These are phyloP conservation scores for Esox niger DNA, from an alignment of 2,113 vertebrate species.

Conservation along the genomic window DNA sequence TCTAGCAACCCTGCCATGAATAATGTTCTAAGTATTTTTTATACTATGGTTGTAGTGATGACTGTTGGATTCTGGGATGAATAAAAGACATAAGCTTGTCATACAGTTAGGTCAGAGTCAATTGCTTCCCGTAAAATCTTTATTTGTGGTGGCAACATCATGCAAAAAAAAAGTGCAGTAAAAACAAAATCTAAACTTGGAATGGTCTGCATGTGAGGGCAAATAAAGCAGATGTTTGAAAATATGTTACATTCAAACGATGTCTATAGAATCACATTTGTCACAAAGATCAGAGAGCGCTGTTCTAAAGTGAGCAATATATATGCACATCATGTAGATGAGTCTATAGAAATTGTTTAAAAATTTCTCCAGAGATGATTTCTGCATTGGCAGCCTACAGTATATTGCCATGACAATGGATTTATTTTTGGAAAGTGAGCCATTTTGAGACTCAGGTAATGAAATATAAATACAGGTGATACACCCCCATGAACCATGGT, in stretches of 20 bases:
- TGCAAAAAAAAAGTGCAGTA: slow-evolving; percentile 51
- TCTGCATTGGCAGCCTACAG: slow-evolving; percentile 25
- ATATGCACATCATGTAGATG: slow-evolving; percentile 50
- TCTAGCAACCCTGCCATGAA: too few species aligned
- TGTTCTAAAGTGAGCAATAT: slow-evolving; percentile 12
- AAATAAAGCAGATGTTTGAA: slow-evolving; percentile 15
- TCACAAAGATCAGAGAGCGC: slow-evolving; percentile 11
- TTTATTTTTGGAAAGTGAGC: slow-evolving; percentile 27
- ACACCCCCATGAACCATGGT: slow-evolving; percentile 3
- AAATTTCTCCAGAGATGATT: slow-evolving; percentile 22
- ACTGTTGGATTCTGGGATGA: too few species aligned
- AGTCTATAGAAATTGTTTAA: slow-evolving; percentile 40
- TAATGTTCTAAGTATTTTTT: too few species aligned
- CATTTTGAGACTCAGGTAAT: slow-evolving; percentile 2
- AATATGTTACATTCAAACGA: slow-evolving; percentile 19
- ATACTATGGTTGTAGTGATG: too few species aligned
- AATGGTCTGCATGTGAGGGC: slow-evolving; percentile 38
- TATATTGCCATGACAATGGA: slow-evolving; percentile 25
- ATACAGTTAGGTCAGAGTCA: slow-evolving; percentile 23
- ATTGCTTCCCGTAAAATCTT: slow-evolving; percentile 59
- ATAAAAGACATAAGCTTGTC: not conserved
- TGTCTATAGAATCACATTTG: slow-evolving; percentile 22
- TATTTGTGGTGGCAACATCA: slow-evolving; percentile 67
- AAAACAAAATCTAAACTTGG: slow-evolving; percentile 24
- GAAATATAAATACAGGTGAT: slow-evolving; percentile 31